Evolutionary conservation across 2,797 vertebrate genomes (phyloP).

Genomic region (Oryzias sinensis): DNA sequence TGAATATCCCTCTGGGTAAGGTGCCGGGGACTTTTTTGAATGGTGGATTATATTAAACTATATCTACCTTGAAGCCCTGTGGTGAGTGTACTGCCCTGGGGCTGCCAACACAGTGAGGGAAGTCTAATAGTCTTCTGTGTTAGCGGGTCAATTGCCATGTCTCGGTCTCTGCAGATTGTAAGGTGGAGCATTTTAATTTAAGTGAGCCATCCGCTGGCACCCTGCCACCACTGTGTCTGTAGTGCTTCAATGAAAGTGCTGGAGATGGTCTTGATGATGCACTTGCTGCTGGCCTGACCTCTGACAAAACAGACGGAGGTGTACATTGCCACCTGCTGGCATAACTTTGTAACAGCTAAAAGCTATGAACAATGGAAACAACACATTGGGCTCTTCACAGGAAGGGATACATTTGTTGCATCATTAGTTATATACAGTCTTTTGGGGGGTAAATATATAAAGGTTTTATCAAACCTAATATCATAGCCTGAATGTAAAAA

Average conservation of each 20-base stretch:
- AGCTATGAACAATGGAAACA: background rate
- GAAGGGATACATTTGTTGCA: background rate
- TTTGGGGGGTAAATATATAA: no score
- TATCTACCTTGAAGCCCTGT: constrained; percentile 84
- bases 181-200: constrained; percentile 69
- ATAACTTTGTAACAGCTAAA: background rate
- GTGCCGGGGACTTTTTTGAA: constrained; percentile 77
- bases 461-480: no score
- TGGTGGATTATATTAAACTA: constrained; percentile 94
- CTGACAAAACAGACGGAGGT: constrained; percentile 15
- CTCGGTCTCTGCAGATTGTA: constrained; percentile 74
- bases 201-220: constrained; percentile 63
- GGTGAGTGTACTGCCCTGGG: constrained; percentile 83
- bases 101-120: constrained; percentile 85
- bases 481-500: background rate
- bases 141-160: constrained; percentile 96
- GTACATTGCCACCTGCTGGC: constrained; percentile 71
- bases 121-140: constrained; percentile 93
- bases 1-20: no score
- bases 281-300: constrained; percentile 16
- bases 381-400: constrained; percentile 3
- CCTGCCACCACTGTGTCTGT: constrained; percentile 41
- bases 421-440: no score
- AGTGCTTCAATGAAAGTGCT: no score
- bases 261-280: constrained; percentile 38